phyloP scores from a whole-genome alignment of 2,888 invertebrate species.

The Mactromeris polynyma region DNA sequence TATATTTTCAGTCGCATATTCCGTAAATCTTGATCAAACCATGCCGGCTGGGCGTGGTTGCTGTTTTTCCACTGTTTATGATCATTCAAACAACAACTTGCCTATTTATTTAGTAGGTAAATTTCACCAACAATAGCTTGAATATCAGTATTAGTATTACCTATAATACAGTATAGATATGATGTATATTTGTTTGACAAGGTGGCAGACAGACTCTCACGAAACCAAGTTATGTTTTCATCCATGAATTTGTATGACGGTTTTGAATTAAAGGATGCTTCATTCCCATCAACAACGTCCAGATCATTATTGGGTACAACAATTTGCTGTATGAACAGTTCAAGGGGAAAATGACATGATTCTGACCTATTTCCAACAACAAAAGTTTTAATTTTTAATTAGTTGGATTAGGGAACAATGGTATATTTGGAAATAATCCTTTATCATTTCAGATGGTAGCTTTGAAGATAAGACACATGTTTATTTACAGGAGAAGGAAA shows the following conservation, averaged over 20 bases:
- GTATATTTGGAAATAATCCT: conserved; percentile 37
- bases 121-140: conserved; percentile 42
- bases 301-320: too few species aligned
- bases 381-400: conserved; percentile 9
- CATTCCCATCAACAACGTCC: too few species aligned
- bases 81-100: conserved; percentile 61
- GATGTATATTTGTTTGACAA: not conserved
- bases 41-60: conserved; percentile 49
- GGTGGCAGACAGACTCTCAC: too few species aligned
- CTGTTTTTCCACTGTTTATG: conserved; percentile 58
- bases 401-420: not conserved
- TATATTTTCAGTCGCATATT: too few species aligned
- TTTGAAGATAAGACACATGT: conserved; percentile 10
- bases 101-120: conserved; percentile 45
- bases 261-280: conserved; percentile 20
- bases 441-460: conserved; percentile 37
- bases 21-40: conserved; percentile 29
- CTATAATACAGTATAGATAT: conserved; percentile 1
- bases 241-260: too few species aligned
- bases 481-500: too few species aligned
- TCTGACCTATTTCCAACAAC: too few species aligned
- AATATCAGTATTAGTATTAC: conserved; percentile 50
- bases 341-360: too few species aligned
- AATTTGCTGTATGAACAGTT: too few species aligned
- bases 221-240: too few species aligned